Base-by-base conservation (phyloP, 1,140 invertebrate species). In the Halictus rubicundus region DNA sequence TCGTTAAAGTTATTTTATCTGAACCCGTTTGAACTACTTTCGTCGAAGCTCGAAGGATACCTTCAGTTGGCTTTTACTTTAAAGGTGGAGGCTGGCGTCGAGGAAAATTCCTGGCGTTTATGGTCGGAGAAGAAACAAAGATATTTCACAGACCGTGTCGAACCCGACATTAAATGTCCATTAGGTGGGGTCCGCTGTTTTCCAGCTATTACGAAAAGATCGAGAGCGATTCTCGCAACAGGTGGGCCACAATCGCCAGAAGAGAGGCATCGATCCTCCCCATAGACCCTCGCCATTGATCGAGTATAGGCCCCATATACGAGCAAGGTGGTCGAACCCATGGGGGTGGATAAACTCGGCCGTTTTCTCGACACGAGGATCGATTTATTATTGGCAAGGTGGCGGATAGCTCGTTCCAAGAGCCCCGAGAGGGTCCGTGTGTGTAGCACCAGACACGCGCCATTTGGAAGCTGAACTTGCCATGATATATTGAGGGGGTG, bases 371-470 rank as follows among this genome's bases (percentile, higher is more conserved):
- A 82, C 85, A 87, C 85, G 70, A 84, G 79, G 78, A 87, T 90
- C 89, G 81, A 91, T 91, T 91, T 90, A 90, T 90, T 89, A 89
- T 86, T 85, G 61, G 78, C 83, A 88, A 89, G 90, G 89, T 90
- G 88, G 87, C 88, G 79, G 77, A 81, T 77, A 83, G 72, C 76
- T 69, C 83, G 82, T 85, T 86, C 78, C 68, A 78, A 69, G 82
- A 57, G 81, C 86, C 87, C 32, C 82, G 81, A 72, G 70, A 83
- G 77, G 80, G 74, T 78, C 71, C 79, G 64, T 80, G 83, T 80
- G 83, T 80, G 82, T 70, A 80, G 76, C 79, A 72, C 83, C 88
- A 84, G 84, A 87, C 89, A 91, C 87, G 84, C 86, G 89, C 88
- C 89, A 90, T 89, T 86, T 90, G 89, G 84, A 85, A 61, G 52